Base-by-base conservation (phyloP, 2,797 vertebrate genomes). In the Meda fulgida region DNA sequence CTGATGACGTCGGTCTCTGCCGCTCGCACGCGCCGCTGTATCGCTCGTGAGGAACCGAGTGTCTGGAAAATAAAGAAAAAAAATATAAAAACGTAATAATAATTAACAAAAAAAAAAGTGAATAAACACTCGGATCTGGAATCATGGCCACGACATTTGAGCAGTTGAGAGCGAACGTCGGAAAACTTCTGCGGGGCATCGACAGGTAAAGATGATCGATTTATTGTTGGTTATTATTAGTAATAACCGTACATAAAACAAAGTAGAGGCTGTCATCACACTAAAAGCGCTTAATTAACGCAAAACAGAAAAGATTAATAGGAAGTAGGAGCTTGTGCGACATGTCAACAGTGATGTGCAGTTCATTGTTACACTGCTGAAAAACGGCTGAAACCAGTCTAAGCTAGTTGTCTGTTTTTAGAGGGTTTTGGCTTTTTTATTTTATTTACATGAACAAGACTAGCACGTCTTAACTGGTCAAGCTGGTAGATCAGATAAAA, bases 81-180 rank as follows among this genome's bases (percentile, higher is more conserved):
- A 1, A 1, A 60, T 81, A 21, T 0, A 10, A 51, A 78, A 0
- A 73, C 0, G 0, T 0, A 0, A 0, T 29, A 63, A 29, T 26
- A 4, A 10, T 4, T 26, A 72, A 34, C 34, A 16, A 70, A 87
- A 11, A 2, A 58, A 90, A 46, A 79, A 88, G 78, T 29, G 5
- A 18, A 19, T 55, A 58, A 11, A 34, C 8, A 5, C 23, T 11
- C 31, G 2, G 58, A 48, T 48, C 4, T 11, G 5, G 1, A 48
- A 63, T 0, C 86, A 98, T 97, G 97, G 92, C 96, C 7, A 92
- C 96, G 78, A 91, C 96, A 51, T 94, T 97, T 87, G 97, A 98
- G 89, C 97, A 97, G 92, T 97, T 98, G 97, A 94, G 97, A 90
- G 96, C 96, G 8, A 98, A 97, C 87, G 97, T 98, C 84, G 97